Evolutionary conservation across 2,113 vertebrate genomes (phyloP), one percentile per base, ranked within the genome.

Genomic region (Tiliqua scincoides): DNA sequence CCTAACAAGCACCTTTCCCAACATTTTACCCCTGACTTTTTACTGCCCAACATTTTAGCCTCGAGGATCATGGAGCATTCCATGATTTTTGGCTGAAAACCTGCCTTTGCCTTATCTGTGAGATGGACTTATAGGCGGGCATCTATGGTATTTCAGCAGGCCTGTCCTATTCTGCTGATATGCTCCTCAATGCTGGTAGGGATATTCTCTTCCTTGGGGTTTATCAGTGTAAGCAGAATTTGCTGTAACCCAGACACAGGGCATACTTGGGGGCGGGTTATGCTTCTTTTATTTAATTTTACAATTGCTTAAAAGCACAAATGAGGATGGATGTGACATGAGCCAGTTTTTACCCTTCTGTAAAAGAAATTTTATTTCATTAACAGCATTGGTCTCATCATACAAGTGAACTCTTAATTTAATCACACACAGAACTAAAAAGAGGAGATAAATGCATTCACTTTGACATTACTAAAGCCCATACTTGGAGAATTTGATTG

Each of bases 261-360:
- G 67, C 18, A 87, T 6, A 72, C 80, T 18, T 43, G 43, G 25
- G n/a, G n/a, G n/a, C n/a, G n/a, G n/a, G 14, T 89, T 92, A 87
- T 7, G 2, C 76, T 37, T 82, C 77, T 91, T 96, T 95, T 94
- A 94, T 95, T 96, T 73, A 68, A 83, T 79, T 86, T 85, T 87
- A 87, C 67, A 80, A 87, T 93, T 91, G 71, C 43, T 81, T 83
- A 23, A 5, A 48, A 75, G 91, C 72, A 94, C 67, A 82, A 20
- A 35, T 48, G 54, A 91, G 8, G 81, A 88, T 0, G 86, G 32
- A 82, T 85, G 85, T 89, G 67, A 86, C 93, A 96, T 82, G 83
- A 88, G 75, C 54, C 65, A 90, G 89, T 87, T 84, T 43, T 76
- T 86, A 85, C 40, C 79, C 67, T 91, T 76, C 93, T 91, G 87